Base-by-base conservation (phyloP, 2,797 vertebrate genomes). In the Alcedo atthis region DNA sequence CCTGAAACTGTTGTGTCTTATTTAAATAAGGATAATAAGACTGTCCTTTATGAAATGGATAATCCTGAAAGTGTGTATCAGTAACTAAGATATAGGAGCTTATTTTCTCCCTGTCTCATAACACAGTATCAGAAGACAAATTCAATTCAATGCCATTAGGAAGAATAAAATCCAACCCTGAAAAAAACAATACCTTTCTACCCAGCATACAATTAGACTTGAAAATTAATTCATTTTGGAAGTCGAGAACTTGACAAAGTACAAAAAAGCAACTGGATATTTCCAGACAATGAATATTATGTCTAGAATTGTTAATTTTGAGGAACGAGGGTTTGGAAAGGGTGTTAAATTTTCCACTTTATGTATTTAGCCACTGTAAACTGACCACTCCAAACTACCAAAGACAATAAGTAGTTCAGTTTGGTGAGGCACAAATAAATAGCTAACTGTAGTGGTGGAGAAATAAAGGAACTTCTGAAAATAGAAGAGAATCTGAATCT, bases 21-120 rank as follows among this genome's bases (percentile, higher is more conserved):
- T 80, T 85, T 87, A 80, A 83, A 79, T 53, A 75, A 74, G 82
- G 63, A 49, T 53, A 89, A 89, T 81, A 63, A 91, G n/a, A 37
- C 21, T 86, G 63, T 74, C 40, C 67, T 90, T 89, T 89, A 53
- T 51, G 61, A 86, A 91, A 94, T 0, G 1, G 45, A 67, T 80
- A 93, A 90, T 87, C 53, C 78, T 49, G 26, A 30, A 84, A 91
- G 53, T 30, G 59, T 64, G 30, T 71, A 74, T 64, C 71, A 87
- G 64, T 68, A 85, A 42, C 67, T 61, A 87, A 88, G 73, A 93
- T 45, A 67, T 3, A 90, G 57, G 57, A 90, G 35, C 69, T 93
- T 92, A 81, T 90, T 93, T 93, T 91, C 71, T 88, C 81, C 58
- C 45, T 89, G 54, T 75, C 64, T 92, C 64, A 24, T 84, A 90